phyloP scores from a whole-genome alignment of 2,888 invertebrate species.

The Agonopterix heracliana region DNA sequence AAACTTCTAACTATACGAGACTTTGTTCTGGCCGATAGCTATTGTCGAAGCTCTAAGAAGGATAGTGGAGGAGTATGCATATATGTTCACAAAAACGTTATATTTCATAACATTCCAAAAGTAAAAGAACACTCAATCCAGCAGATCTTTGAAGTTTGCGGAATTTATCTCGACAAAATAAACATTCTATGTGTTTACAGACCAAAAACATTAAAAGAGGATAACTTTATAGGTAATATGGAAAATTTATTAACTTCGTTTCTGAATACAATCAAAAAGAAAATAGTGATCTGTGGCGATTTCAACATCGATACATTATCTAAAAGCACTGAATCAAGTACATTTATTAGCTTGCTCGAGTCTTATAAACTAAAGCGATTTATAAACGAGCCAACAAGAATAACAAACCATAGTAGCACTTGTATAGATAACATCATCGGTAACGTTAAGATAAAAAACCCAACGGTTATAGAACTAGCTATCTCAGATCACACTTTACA shows the following conservation, averaged over 20 bases:
- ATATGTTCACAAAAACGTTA: neutral
- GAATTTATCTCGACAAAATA: neutral
- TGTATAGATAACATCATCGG: neutral
- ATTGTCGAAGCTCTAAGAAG: neutral
- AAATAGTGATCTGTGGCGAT: neutral
- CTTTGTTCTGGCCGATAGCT: neutral
- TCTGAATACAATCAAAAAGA: neutral
- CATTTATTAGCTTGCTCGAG: neutral
- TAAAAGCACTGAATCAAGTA: neutral
- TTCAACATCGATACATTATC: too few species aligned
- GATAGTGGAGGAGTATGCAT: neutral
- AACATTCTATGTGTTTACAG: neutral
- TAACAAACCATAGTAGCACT: neutral
- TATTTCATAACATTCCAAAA: neutral
- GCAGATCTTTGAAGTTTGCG: neutral
- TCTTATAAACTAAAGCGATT: neutral
- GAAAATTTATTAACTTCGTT: neutral
- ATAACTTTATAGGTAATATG: neutral
- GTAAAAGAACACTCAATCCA: neutral
- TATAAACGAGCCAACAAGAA: neutral
- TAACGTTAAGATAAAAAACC: neutral
- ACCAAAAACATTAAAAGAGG: neutral
- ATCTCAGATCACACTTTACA: neutral
- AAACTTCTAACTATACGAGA: neutral
- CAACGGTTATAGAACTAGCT: neutral